phyloP scores from a whole-genome alignment of 2,113 vertebrate species.

The Odontophorus gujanensis region DNA sequence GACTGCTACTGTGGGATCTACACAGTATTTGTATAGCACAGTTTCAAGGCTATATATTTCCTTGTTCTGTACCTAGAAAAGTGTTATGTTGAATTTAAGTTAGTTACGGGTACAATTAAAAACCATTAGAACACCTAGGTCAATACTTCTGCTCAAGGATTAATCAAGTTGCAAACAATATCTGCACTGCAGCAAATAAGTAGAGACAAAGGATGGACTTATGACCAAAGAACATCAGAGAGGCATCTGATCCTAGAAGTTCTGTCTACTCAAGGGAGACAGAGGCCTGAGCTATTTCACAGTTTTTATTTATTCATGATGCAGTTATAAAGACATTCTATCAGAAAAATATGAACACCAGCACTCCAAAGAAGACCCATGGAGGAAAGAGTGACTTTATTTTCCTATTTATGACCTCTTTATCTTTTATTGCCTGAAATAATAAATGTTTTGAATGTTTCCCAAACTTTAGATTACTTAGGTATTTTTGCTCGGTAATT shows the following conservation, averaged over 20 bases:
- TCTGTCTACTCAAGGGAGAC: background rate
- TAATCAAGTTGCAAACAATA: background rate
- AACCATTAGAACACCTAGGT: background rate
- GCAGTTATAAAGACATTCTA: background rate
- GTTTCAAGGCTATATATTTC: background rate
- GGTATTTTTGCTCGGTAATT: background rate
- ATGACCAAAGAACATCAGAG: background rate
- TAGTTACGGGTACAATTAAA: background rate
- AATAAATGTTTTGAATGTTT: background rate
- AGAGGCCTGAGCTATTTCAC: background rate
- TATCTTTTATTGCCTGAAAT: background rate
- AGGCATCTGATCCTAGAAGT: background rate
- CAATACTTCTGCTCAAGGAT: background rate
- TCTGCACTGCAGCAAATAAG: background rate
- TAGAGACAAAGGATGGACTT: background rate
- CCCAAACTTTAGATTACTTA: background rate
- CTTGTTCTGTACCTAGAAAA: background rate
- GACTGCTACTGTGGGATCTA: background rate
- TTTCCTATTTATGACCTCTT: background rate
- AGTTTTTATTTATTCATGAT: conserved; percentile 17
- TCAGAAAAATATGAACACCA: background rate
- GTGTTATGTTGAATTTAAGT: background rate
- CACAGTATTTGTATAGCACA: background rate
- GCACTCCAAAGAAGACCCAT: background rate
- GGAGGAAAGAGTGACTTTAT: background rate